Percentiles rank a stretch among this genome's conserved stretches.
Conservation (phyloP, 2,113 vertebrate species). For the Mustela nigripes region DNA sequence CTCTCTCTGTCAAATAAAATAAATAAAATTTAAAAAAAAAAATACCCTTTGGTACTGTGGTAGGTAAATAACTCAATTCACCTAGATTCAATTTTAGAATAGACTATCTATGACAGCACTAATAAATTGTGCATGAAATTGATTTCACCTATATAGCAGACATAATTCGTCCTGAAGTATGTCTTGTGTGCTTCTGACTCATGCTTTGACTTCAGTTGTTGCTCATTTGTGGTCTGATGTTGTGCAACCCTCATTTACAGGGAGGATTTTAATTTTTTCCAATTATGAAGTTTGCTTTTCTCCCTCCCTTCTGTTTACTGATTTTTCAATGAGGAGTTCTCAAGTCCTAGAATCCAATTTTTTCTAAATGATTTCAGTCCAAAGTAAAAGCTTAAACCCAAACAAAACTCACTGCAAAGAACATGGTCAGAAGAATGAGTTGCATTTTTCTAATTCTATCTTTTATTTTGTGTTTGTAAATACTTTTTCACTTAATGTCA, state of each 20-base stretch:
- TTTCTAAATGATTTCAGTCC: slow-evolving; percentile 34
- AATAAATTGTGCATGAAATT: slow-evolving; percentile 87
- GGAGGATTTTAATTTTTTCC: slow-evolving; percentile 70
- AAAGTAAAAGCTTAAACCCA: slow-evolving; percentile 50
- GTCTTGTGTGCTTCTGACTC: slow-evolving; percentile 61
- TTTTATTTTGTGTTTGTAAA: slow-evolving; percentile 63
- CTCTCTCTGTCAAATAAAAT: too few relatives aligned
- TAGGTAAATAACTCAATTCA: slow-evolving; percentile 83
- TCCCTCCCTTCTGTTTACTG: slow-evolving; percentile 3
- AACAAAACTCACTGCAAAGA: slow-evolving; percentile 18
- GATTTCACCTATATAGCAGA: slow-evolving; percentile 83
- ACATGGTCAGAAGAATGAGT: background rate
- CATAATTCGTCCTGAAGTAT: slow-evolving; percentile 79
- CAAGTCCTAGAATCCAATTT: slow-evolving; percentile 34
- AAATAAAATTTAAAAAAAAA: too few relatives aligned
- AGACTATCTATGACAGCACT: slow-evolving; percentile 71
- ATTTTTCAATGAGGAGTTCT: background rate
- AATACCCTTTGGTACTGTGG: background rate
- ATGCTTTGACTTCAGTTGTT: slow-evolving; percentile 71
- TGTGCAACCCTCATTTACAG: slow-evolving; percentile 55
- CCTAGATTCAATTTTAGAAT: slow-evolving; percentile 72
- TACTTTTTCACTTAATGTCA: slow-evolving; percentile 53
- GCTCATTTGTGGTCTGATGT: slow-evolving; percentile 51
- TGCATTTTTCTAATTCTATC: background rate
- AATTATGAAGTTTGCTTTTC: slow-evolving; percentile 21